These are phyloP conservation scores for Crotalus tigris DNA, from an alignment of 2,113 vertebrate species.

Conservation along the genomic window DNA sequence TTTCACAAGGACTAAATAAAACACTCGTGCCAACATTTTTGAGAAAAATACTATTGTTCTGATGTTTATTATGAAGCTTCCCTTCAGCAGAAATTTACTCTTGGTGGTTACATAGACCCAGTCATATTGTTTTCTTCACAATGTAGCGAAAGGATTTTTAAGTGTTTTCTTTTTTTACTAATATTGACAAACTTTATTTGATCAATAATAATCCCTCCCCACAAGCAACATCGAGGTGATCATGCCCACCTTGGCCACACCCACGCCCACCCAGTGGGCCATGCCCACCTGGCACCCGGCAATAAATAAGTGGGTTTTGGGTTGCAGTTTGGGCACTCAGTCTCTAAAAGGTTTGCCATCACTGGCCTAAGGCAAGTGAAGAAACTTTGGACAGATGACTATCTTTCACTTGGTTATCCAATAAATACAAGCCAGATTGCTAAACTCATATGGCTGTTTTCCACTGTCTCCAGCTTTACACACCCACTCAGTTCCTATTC, in stretches of 20 bases:
- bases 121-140: background rate
- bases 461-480: background rate
- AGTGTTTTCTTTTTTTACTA: background rate
- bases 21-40: background rate
- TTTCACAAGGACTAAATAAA: background rate
- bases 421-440: background rate
- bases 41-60: background rate
- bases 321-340: too few species aligned
- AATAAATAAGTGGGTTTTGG: too few species aligned
- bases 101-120: background rate
- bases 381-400: constrained; percentile 7
- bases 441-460: background rate
- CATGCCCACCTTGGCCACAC: too few species aligned
- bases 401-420: constrained; percentile 19
- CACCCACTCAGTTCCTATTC: rapidly evolving
- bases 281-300: too few species aligned
- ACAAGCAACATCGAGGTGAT: too few species aligned
- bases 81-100: background rate
- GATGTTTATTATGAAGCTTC: background rate
- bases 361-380: constrained; percentile 18
- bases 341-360: too few species aligned
- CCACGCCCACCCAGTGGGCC: too few species aligned
- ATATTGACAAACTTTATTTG: background rate
- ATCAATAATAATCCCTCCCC: background rate
- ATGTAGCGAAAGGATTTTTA: background rate